Evolutionary conservation across 2,113 vertebrate genomes (phyloP).

Genomic region (Corvus moneduloides): DNA sequence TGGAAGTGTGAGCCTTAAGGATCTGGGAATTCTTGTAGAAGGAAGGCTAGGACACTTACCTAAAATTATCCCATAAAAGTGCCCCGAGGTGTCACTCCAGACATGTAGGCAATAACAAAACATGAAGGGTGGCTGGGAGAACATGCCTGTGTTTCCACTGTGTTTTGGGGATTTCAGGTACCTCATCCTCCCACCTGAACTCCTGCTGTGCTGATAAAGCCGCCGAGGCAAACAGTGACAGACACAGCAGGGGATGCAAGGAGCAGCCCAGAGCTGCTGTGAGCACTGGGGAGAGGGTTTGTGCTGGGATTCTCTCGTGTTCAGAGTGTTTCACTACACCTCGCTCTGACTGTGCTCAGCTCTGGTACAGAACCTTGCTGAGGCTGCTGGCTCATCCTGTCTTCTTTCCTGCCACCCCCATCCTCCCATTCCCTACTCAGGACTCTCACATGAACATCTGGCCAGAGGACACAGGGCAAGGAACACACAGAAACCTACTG

Average conservation of each 20-base stretch:
- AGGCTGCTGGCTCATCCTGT: background rate
- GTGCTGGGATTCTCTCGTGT: fast-evolving
- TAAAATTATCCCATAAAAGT: background rate
- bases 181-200: background rate
- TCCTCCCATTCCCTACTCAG: fast-evolving
- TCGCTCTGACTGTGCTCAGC: fast-evolving
- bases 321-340: fast-evolving
- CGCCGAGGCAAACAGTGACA: fast-evolving
- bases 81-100: background rate
- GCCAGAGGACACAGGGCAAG: background rate
- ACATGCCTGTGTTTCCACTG: fast-evolving
- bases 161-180: background rate
- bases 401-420: background rate
- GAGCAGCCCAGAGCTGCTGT: background rate
- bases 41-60: background rate
- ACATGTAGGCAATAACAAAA: fast-evolving
- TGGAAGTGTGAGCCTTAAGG: background rate
- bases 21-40: background rate
- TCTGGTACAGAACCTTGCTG: fast-evolving
- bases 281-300: fast-evolving
- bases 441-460: fast-evolving
- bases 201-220: background rate
- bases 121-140: background rate
- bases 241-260: background rate
- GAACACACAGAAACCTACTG: background rate